Percentiles rank a stretch among this genome's conserved stretches.
phyloP scores from a whole-genome alignment of 2,113 vertebrate species.

The Ellobius talpinus region DNA sequence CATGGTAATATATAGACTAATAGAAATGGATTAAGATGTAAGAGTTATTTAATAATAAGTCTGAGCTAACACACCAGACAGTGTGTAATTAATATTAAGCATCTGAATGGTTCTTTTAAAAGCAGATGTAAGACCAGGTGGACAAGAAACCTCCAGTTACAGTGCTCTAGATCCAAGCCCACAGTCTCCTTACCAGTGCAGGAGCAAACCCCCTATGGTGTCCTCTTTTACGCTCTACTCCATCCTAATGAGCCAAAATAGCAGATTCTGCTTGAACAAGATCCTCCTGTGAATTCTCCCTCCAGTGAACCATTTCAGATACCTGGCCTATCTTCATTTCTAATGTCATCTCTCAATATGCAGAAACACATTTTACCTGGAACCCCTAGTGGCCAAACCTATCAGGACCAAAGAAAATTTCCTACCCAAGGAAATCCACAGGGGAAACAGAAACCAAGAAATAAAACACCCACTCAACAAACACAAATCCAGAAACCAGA shows the following conservation, averaged over 20 bases:
- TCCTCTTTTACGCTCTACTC: not conserved
- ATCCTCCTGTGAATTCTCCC: not conserved
- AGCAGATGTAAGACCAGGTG: too few species aligned
- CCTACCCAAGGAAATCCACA: not conserved
- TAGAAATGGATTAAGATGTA: too few species aligned
- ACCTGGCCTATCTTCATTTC: not conserved
- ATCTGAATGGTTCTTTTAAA: too few species aligned
- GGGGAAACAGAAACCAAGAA: not conserved
- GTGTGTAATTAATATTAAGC: too few species aligned
- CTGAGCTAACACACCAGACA: too few species aligned
- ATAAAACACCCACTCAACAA: not conserved
- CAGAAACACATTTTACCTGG: not conserved
- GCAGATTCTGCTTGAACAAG: not conserved
- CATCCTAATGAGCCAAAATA: not conserved
- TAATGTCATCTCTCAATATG: not conserved
- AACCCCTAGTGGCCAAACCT: not conserved
- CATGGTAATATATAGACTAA: too few species aligned
- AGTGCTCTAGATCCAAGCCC: too few species aligned
- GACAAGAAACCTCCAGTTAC: not conserved
- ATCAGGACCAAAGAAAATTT: not conserved
- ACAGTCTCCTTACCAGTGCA: not conserved
- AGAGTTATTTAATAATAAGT: too few species aligned
- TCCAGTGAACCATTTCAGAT: not conserved
- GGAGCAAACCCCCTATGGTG: not conserved
- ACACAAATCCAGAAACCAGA: not conserved